These are phyloP conservation scores for Semnornis frantzii DNA, from an alignment of 2,113 vertebrate genomes.

Conservation along the genomic window DNA sequence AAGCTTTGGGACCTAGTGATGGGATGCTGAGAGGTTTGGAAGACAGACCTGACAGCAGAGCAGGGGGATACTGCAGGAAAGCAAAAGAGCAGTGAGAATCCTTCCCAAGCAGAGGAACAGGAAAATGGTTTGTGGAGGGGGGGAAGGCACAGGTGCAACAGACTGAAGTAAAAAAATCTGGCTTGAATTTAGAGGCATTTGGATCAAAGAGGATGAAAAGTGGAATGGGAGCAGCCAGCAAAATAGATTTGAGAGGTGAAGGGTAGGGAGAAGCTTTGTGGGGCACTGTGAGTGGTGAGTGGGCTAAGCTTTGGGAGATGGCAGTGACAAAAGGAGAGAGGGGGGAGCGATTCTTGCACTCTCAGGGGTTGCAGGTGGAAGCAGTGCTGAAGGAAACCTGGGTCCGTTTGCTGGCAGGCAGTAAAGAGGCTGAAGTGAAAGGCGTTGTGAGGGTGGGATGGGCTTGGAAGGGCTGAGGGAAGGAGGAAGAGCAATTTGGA, in stretches of 20 bases:
- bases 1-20: background rate
- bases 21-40: background rate
- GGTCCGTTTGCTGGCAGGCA: background rate
- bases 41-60: background rate
- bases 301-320: background rate
- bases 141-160: background rate
- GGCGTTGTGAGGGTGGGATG: background rate
- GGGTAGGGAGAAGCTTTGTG: background rate
- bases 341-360: fast-evolving
- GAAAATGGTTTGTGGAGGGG: background rate
- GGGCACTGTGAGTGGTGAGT: fast-evolving
- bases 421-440: background rate
- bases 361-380: background rate
- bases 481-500: background rate
- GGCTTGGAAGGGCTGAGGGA: background rate
- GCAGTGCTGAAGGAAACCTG: background rate
- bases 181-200: background rate
- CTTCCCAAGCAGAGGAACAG: background rate
- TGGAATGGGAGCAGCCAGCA: background rate
- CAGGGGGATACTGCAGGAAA: background rate
- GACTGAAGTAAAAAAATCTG: background rate
- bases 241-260: background rate
- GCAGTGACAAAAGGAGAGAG: background rate
- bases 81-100: background rate
- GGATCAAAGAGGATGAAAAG: background rate